A percentile compares a stretch with the other conserved stretches of the same genome.
phyloP scores from a whole-genome alignment of 2,113 vertebrate genomes.

The Periophthalmus modestus region DNA sequence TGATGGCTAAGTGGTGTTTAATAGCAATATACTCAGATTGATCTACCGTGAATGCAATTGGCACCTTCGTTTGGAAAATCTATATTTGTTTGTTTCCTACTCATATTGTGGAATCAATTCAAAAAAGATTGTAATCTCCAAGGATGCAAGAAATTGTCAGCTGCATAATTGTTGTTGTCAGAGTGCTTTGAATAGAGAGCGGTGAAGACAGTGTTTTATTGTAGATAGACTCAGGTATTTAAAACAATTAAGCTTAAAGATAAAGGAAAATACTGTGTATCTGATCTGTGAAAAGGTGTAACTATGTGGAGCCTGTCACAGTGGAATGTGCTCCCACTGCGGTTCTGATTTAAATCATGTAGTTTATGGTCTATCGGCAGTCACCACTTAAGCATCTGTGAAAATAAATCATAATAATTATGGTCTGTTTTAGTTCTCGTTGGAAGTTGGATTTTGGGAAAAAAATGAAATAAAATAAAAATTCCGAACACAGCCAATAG shows the following conservation, averaged over 20 bases:
- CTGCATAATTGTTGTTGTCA: conserved; percentile 56
- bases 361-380: no score
- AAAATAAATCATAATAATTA: no score
- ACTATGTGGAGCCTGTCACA: no score
- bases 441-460: not conserved
- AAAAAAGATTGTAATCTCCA: conserved; percentile 42
- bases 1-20: conserved; percentile 2
- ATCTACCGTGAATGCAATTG: conserved; percentile 36
- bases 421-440: no score
- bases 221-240: not conserved
- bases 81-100: conserved; percentile 45
- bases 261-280: not conserved
- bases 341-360: no score
- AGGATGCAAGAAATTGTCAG: conserved; percentile 29
- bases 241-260: not conserved
- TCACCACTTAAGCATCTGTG: no score
- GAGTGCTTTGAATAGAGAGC: conserved; percentile 45
- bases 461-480: not conserved
- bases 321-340: no score
- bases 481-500: no score
- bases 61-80: conserved; percentile 37
- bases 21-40: conserved; percentile 32
- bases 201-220: not conserved
- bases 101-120: conserved; percentile 40
- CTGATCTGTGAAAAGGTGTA: no score